Evolutionary conservation across 2,888 invertebrate genomes (phyloP), one percentile per base, ranked within the genome.

Genomic region (Latheticus oryzae): DNA sequence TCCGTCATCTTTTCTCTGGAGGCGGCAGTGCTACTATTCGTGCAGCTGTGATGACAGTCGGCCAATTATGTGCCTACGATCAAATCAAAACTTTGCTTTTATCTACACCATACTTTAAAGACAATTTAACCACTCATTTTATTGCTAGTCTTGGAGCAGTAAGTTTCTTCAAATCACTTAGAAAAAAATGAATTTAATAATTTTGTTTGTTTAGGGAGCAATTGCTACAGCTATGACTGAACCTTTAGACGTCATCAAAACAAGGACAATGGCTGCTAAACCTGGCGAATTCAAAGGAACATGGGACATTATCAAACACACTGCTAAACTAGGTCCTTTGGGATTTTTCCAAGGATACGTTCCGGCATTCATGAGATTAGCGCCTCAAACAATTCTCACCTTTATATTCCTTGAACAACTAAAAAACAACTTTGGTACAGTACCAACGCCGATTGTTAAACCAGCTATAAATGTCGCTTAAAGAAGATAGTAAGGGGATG

Each of bases 261-360:
- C 99, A 1, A 84, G 99, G 65, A 89, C 95, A 58, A 99, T 99
- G 99, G 99, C 98, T 78, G 95, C 98, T 2, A 90, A 90, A 69
- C 93, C 95, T 1, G 97, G 96, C 15, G 93, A 95, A 81, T 94
- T 91, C 72, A 86, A 84, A 65, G 89, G 87, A 61, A 80, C 95
- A 17, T 78, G 80, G 82, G 85, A 87, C 57, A 85, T 97, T 63
- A 81, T 95, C 3, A 73, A 83, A 19, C 89, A 87, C 73, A 97
- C 97, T 7, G 95, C 91, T 5, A 92, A 89, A 75, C 83, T 93
- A 66, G 96, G 97, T 3, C 97, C 97, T 1, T 69, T 89, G 42
- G 97, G 95, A 51, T 98, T 99, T 81, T 97, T 92, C 78, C 97
- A 97, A 84, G 98, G 97, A 26, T 97, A 94, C 80, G 81, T 97